Evolutionary conservation across 2,888 invertebrate genomes (phyloP).

Genomic region (Tineola bisselliella): DNA sequence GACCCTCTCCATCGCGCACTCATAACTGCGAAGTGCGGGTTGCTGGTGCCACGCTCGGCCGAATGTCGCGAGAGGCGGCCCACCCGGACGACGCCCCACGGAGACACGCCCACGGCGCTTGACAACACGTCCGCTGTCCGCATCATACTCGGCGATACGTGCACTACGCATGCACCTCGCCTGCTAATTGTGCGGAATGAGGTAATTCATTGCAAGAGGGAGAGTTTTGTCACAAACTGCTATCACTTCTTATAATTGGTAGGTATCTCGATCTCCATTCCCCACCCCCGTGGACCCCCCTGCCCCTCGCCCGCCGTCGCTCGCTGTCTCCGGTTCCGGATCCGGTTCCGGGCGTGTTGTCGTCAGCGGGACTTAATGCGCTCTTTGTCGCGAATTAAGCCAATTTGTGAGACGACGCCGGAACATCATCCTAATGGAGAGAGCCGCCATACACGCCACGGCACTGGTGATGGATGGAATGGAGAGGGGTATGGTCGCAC

Average conservation of each 20-base stretch:
- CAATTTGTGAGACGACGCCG: constrained; percentile 1
- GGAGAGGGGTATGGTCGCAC: neutral
- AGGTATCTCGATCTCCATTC: neutral
- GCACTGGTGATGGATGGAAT: neutral
- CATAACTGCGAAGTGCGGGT: neutral
- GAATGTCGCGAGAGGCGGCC: neutral
- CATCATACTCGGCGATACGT: too few relatives aligned
- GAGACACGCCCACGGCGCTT: neutral
- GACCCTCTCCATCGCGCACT: neutral
- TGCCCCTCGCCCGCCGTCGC: neutral
- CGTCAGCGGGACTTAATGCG: neutral
- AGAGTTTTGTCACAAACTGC: neutral
- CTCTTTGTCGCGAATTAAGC: constrained; percentile 2
- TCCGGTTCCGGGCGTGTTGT: neutral
- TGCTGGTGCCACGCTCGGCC: neutral
- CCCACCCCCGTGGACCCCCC: neutral
- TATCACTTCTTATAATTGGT: neutral
- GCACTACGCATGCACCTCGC: too few relatives aligned
- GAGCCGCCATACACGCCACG: neutral
- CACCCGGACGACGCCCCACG: neutral
- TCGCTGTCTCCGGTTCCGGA: neutral
- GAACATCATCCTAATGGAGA: neutral
- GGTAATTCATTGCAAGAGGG: too few relatives aligned
- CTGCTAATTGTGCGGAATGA: too few relatives aligned
- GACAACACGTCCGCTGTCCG: too few relatives aligned